Evolutionary conservation across 2,113 vertebrate genomes (phyloP), one percentile per base, ranked within the genome.

Genomic region (Brachypteracias leptosomus): DNA sequence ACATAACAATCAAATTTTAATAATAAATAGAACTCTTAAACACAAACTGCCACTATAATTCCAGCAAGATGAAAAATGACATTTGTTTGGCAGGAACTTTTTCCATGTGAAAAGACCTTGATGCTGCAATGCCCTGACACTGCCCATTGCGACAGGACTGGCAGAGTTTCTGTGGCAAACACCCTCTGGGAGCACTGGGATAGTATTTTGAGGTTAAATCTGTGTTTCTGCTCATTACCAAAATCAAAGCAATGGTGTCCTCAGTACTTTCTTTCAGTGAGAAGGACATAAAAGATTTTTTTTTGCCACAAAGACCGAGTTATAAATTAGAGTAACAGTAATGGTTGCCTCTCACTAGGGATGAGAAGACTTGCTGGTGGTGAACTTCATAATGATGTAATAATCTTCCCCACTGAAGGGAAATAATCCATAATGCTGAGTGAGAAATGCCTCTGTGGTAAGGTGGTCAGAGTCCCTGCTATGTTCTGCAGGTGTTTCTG

Each of bases 381-480:
- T 46, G 85, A 85, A 25, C 5, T 55, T 68, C 6, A 8, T 52
- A 14, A 16, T 9, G 33, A 22, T 5, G 57, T 8, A 6, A 49
- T 7, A 31, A 46, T 28, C 28, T 38, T 20, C 38, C 9, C 16
- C 46, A 17, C 0, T 9, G 1, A 42, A 18, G 51, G 1, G 9
- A 19, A 52, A 55, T 7, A 7, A 18, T 21, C 4, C 26, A 0
- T 12, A 16, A 3, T 3, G 0, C 2, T 4, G 70, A 63, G 78
- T 1, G n/a, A 6, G 0, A 1, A 31, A 7, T 0, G 40, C 29
- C 38, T 19, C 66, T 16, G 0, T 7, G 1, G 25, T 2, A 8
- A 36, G 61, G 51, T 8, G 25, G 2, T 25, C 1, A 7, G 55
- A 16, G 72, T 4, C 40, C 85, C 77, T 16, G 61, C 47, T 33